Evolutionary conservation across 1,140 invertebrate genomes (phyloP), one percentile per base, ranked within the genome.

Genomic region (Pentalonia nigronervosa): DNA sequence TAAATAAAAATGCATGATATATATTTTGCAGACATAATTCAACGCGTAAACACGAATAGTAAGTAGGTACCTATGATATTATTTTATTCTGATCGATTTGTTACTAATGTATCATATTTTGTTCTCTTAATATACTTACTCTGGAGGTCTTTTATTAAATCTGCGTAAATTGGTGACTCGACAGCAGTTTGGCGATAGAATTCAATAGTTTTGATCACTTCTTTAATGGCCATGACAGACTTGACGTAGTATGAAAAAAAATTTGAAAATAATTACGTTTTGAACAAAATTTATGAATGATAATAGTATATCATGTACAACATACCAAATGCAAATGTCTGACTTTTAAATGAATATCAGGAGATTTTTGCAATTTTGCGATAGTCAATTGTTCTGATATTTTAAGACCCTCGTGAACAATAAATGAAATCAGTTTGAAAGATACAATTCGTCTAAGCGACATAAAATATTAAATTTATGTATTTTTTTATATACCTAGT

Each of bases 321-420:
- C 67, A 3, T 86, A 93, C 91, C 48, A 93, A 53, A 45, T 93
- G 91, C 34, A 93, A 93, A 83, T 93, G 91, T 93, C 91, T 48
- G 48, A 93, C 91, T 53, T 36, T 83, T 21, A 93, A 93, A 45
- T 93, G 91, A 36, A 93, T 83, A 50, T 93, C n/a, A 41, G 23
- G 91, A n/a, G 91, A 81, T 53, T 86, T 84, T 84, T 86, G 91
- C 34, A 50, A 81, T 93, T 93, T 93, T 20, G 91, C 91, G 7
- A 86, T 25, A 1, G 41, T 84, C 47, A 93, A 45, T 41, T 93
- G 48, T 93, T 93, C 81, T 7, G 48, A 93, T 84, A 93, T 50
- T 53, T 93, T 93, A 36, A 93, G 48, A 36, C 91, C 91, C 45
- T 93, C 91, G 25, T 93, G 81, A 36, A 83, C 81, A 7, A 84